Evolutionary conservation across 2,113 vertebrate species (phyloP).

Genomic region (Danio rerio): GRCz12tu NC_133198.1:23934001-23934500

Average conservation of each 20-base stretch:
- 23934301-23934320: slow-evolving; percentile 40
- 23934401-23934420: slow-evolving; percentile 34
- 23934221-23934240: slow-evolving; percentile 71
- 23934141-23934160: slow-evolving; percentile 37
- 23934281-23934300: slow-evolving; percentile 48
- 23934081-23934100: slow-evolving; percentile 54
- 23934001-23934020: slow-evolving; percentile 78
- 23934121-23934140: slow-evolving; percentile 65
- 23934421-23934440: slow-evolving; percentile 51
- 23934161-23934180: slow-evolving; percentile 18
- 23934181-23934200: slow-evolving; percentile 66
- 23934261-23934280: slow-evolving; percentile 1
- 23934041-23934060: slow-evolving; percentile 59
- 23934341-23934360: neutral
- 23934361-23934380: neutral
- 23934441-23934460: neutral
- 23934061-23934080: slow-evolving; percentile 50
- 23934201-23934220: slow-evolving; percentile 72
- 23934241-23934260: slow-evolving; percentile 73
- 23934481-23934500: too few relatives aligned
- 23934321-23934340: neutral
- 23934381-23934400: slow-evolving; percentile 20
- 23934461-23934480: too few relatives aligned
- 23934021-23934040: slow-evolving; percentile 75
- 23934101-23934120: slow-evolving; percentile 64